A percentile compares a stretch with the other conserved stretches of the same genome.
phyloP scores from a whole-genome alignment of 1,140 invertebrate genomes.

The Temnothorax curvispinosus region DNA sequence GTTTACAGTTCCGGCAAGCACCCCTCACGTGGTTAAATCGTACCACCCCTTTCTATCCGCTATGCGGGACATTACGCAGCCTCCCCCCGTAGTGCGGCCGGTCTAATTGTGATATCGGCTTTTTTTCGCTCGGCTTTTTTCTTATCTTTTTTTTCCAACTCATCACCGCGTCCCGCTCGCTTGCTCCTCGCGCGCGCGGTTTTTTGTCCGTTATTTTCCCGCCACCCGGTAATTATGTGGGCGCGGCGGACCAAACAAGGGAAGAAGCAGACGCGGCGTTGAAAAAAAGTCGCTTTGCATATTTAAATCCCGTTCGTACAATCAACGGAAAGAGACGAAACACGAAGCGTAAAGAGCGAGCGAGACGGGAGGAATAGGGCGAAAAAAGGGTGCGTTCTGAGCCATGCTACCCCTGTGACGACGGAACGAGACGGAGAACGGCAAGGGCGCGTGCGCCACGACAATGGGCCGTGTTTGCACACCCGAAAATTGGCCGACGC shows the following conservation, averaged over 20 bases:
- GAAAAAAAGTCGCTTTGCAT: conserved; percentile 83
- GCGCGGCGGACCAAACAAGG: conserved; percentile 83
- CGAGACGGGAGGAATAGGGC: conserved; percentile 67
- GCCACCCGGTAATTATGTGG: conserved; percentile 83
- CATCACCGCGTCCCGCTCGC: conserved; percentile 40
- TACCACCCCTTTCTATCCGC: conserved; percentile 70
- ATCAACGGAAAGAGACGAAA: conserved; percentile 23
- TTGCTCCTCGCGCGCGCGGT: conserved; percentile 56
- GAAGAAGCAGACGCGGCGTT: conserved; percentile 75
- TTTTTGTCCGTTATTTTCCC: conserved; percentile 78
- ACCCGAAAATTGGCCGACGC: conserved; percentile 80
- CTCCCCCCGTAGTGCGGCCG: conserved; percentile 49
- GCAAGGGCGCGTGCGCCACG: conserved; percentile 79
- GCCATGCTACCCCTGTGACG: conserved; percentile 43
- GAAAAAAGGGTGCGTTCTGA: conserved; percentile 56
- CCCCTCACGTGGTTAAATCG: conserved; percentile 59
- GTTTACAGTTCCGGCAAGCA: conserved; percentile 65
- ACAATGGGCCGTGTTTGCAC: conserved; percentile 81
- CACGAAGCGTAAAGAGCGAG: background rate
- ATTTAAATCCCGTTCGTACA: conserved; percentile 79
- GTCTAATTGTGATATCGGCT: conserved; percentile 82
- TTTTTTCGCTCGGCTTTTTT: conserved; percentile 74
- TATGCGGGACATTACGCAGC: conserved; percentile 59
- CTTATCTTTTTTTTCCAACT: conserved; percentile 56
- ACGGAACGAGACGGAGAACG: conserved; percentile 35